Evolutionary conservation across 2,888 invertebrate genomes (phyloP), one percentile per base, ranked within the genome.

Genomic region (Lithophane socia): DNA sequence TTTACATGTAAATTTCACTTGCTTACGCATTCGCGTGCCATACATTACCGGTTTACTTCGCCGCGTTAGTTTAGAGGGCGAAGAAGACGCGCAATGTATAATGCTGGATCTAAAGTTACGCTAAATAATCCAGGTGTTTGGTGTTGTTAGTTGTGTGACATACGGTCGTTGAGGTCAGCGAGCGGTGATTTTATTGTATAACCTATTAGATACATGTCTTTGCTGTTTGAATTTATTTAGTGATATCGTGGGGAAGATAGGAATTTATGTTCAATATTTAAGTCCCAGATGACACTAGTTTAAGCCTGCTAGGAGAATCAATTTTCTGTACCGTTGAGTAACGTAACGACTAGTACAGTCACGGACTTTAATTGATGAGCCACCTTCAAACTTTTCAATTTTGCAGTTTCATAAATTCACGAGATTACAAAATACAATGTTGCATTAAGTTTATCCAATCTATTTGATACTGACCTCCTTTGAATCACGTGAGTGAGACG

Each of bases 1-100:
- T 90, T 90, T 86, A 85, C 87, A 88, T 91, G 89, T 89, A 89
- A 91, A 92, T 92, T 90, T 82, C 75, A 83, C 75, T 63, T 75
- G 70, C 63, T 73, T 83, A 80, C 78, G 85, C 85, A 87, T 88
- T 90, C 84, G 77, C 67, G 54, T 58, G 54, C 81, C 77, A 76
- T 90, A 88, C 90, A 90, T 88, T 87, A 86, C 91, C 73, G 83
- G 85, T 75, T 88, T 87, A 78, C 70, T 88, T 75, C 54, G 73
- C 52, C 21, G 56, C 67, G 67, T 79, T 74, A 77, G 72, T 82
- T 75, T 75, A 42, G 74, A 65, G 61, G 66, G 73, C 61, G 63
- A 85, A 73, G 83, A 73, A 60, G 74, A 63, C 80, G 70, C 72
- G 89, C 85, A 83, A 86, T 87, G 91, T 78, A 87, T 85, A 86